Evolutionary conservation across 2,888 invertebrate genomes (phyloP), one percentile per base, ranked within the genome.

Genomic region (Drosophila quinaria): DNA sequence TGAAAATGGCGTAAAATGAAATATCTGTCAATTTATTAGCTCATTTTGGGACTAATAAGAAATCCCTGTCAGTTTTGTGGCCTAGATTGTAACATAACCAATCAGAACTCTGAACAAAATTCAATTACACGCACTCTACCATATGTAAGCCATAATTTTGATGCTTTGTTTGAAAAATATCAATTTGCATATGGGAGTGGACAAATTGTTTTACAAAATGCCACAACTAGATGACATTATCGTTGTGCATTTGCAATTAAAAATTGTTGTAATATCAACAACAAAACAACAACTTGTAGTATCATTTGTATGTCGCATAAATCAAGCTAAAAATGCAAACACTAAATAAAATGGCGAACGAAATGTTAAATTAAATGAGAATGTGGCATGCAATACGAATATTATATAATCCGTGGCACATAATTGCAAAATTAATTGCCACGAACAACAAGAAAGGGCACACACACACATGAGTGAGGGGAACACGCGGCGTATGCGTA

Each of bases 341-440:
- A 39, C 65, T 61, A 65, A 74, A 73, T 66, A 50, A 70, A 82
- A 76, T 65, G 35, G 29, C 13, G 41, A 15, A 50, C 17, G 39
- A 61, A 60, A 68, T 56, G 59, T 58, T 51, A 67, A 70, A 70
- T 70, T 67, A 63, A 87, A 87, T 70, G 64, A 46, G 70, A 65
- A 70, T 80, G 54, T 66, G 70, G 52, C 69, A 65, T 54, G 58
- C 67, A 70, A 56, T 15, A 41, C 31, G 47, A 44, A 51, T 47
- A 55, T 87, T 72, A 80, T 73, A 74, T 65, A 73, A 82, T 86
- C 74, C 74, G 60, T 68, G 67, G 56, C 56, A 65, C 42, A 71
- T 74, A 78, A 80, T 87, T 84, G 72, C 58, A 74, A 70, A 77
- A 80, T 77, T 67, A 68, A 73, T 82, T 86, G 66, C 52, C 55